Conservation (phyloP, 2,113 vertebrate genomes). For the Caretta caretta region DNA sequence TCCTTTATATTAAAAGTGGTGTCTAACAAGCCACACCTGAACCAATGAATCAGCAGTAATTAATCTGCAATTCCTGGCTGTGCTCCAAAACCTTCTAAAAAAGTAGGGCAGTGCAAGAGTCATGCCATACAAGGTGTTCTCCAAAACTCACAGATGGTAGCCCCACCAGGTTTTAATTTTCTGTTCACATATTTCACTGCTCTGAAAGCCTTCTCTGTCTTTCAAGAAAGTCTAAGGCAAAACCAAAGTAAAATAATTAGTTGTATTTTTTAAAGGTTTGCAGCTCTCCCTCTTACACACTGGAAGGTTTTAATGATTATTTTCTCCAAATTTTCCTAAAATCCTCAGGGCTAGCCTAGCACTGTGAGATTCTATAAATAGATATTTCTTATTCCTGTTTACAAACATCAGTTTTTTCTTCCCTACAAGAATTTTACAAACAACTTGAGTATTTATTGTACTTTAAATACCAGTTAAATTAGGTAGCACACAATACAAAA, state of each 20-base stretch:
- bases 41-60: not conserved
- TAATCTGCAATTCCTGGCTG: not conserved
- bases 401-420: not conserved
- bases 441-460: too few relatives aligned
- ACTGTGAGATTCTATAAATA: not conserved
- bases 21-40: not conserved
- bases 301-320: not conserved
- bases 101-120: not conserved
- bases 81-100: not conserved
- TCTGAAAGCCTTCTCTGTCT: not conserved
- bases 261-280: not conserved
- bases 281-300: not conserved
- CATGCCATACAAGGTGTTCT: not conserved
- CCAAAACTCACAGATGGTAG: not conserved
- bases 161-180: not conserved
- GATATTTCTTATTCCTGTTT: not conserved
- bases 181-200: not conserved
- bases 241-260: not conserved
- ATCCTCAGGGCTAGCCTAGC: not conserved
- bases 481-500: too few relatives aligned
- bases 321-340: not conserved
- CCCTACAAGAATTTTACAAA: too few relatives aligned
- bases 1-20: not conserved
- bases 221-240: not conserved
- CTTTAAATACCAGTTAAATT: too few relatives aligned